These are phyloP conservation scores for Tromatobia lineatoria DNA, from an alignment of 2,888 invertebrate genomes.

Conservation along the genomic window DNA sequence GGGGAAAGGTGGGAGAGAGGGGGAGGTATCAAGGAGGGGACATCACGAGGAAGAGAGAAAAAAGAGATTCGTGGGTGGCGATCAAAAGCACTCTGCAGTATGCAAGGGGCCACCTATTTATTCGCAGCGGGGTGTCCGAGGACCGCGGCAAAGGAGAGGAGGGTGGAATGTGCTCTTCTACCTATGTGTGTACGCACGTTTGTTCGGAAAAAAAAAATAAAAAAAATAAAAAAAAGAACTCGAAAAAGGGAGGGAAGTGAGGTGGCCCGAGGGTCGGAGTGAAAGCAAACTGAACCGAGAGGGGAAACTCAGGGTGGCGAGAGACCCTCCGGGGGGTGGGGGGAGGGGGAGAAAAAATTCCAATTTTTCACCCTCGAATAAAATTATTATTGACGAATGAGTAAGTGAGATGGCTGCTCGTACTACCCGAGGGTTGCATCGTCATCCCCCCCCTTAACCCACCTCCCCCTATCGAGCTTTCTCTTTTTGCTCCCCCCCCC, in stretches of 20 bases:
- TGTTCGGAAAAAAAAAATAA: constrained; percentile 38
- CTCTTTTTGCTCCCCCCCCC: constrained; percentile 35
- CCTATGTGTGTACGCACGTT: neutral
- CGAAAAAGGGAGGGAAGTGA: constrained; percentile 26
- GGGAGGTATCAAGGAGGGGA: constrained; percentile 3
- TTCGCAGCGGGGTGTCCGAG: constrained; percentile 33
- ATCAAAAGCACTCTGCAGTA: constrained; percentile 67
- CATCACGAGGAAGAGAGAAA: constrained; percentile 34
- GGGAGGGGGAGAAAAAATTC: constrained; percentile 70
- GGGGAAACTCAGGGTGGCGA: constrained; percentile 52
- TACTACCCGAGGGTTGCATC: constrained; percentile 52
- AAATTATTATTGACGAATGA: constrained; percentile 85
- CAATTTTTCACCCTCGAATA: constrained; percentile 84
- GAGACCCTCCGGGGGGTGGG: neutral
- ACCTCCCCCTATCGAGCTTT: constrained; percentile 34
- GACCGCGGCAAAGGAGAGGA: constrained; percentile 3
- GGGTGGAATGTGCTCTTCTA: neutral
- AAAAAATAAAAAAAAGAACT: constrained; percentile 50
- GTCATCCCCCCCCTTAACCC: constrained; percentile 24
- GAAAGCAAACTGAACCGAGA: constrained; percentile 59
- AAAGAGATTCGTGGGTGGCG: constrained; percentile 35
- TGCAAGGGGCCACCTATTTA: constrained; percentile 56
- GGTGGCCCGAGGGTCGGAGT: constrained; percentile 28
- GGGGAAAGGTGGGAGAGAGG: neutral
- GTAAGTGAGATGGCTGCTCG: constrained; percentile 79